A percentile compares a stretch with the other conserved stretches of the same genome.
These are phyloP conservation scores for Passer montanus DNA, from an alignment of 2,113 vertebrate species.

Conservation along the genomic window DNA sequence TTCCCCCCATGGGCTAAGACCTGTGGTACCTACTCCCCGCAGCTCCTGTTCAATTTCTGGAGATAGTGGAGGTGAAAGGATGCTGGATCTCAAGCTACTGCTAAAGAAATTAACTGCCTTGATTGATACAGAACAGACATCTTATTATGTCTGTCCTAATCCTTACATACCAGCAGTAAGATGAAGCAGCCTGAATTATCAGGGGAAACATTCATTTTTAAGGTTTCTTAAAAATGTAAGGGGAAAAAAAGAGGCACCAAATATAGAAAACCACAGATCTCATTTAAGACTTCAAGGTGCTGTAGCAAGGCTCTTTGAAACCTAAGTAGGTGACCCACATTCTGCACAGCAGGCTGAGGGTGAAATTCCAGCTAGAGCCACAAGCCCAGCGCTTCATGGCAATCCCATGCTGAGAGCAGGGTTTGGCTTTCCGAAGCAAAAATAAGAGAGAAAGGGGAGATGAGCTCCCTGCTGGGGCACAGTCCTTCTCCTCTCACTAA, in stretches of 20 bases:
- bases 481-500: neutral
- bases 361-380: conserved; percentile 11
- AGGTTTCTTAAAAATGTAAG: neutral
- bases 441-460: neutral
- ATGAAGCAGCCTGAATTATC: neutral
- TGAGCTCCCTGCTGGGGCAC: neutral
- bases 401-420: neutral
- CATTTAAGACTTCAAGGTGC: conserved; percentile 27
- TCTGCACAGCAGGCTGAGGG: conserved; percentile 23
- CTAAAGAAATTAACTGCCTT: neutral
- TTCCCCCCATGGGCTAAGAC: neutral
- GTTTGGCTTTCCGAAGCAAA: neutral
- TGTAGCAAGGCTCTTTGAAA: conserved; percentile 8
- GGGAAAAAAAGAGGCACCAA: neutral
- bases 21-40: neutral
- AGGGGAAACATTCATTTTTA: neutral
- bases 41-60: neutral
- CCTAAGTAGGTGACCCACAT: conserved; percentile 61
- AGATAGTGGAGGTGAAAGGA: neutral
- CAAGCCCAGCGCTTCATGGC: neutral
- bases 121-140: neutral
- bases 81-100: neutral
- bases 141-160: neutral
- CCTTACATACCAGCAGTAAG: neutral
- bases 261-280: conserved; percentile 3